A percentile compares a stretch with the other conserved stretches of the same genome.
phyloP scores from a whole-genome alignment of 2,797 vertebrate genomes.

The Sebastes glaucus region DNA sequence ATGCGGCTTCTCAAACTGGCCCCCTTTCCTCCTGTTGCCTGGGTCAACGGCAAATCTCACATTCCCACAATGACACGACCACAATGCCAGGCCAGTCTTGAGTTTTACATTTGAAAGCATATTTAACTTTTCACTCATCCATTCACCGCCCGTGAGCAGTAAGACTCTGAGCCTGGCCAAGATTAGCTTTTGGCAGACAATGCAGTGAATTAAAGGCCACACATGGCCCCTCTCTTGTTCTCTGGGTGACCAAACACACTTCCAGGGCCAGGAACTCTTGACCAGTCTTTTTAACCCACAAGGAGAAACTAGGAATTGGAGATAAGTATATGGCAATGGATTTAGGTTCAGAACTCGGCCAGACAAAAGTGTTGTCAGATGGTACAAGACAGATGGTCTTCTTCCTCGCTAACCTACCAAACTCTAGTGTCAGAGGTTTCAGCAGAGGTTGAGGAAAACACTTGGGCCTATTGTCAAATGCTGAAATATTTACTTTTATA shows the following conservation, averaged over 20 bases:
- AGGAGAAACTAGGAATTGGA: slow-evolving; percentile 60
- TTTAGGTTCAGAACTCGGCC: slow-evolving; percentile 79
- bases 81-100: slow-evolving; percentile 76
- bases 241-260: slow-evolving; percentile 82
- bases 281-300: slow-evolving; percentile 81
- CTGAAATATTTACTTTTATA: not conserved
- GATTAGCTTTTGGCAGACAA: slow-evolving; percentile 87
- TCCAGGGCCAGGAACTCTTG: slow-evolving; percentile 83
- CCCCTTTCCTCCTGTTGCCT: slow-evolving; percentile 75
- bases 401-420: slow-evolving; percentile 62
- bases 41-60: slow-evolving; percentile 72
- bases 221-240: slow-evolving; percentile 81
- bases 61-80: slow-evolving; percentile 71
- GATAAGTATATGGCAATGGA: slow-evolving; percentile 70
- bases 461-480: not conserved
- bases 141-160: slow-evolving; percentile 77
- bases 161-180: slow-evolving; percentile 81
- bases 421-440: slow-evolving; percentile 63
- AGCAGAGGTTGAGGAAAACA: slow-evolving; percentile 28
- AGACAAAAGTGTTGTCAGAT: slow-evolving; percentile 78
- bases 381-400: slow-evolving; percentile 74
- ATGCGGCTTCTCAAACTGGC: slow-evolving; percentile 60
- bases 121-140: slow-evolving; percentile 85
- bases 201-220: slow-evolving; percentile 83
- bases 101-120: slow-evolving; percentile 86